These are phyloP conservation scores for Eurytoma californica DNA, from an alignment of 2,888 invertebrate genomes.

Conservation along the genomic window DNA sequence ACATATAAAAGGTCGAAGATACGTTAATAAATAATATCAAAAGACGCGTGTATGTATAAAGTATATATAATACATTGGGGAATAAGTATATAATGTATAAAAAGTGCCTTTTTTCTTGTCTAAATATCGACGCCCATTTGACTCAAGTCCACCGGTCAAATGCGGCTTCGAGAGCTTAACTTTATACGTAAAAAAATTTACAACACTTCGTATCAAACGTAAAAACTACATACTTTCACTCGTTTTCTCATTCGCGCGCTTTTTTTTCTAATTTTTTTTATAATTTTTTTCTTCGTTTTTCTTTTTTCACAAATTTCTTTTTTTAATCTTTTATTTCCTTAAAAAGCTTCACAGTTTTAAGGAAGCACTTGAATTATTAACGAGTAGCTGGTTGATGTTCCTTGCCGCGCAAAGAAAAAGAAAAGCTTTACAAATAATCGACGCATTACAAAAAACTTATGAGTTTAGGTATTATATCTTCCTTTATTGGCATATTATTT, in stretches of 20 bases:
- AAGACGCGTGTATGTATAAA: constrained; percentile 55
- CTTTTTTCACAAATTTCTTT: constrained; percentile 1
- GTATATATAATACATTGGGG: constrained; percentile 55
- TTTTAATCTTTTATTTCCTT: constrained; percentile 36
- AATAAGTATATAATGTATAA: constrained; percentile 52
- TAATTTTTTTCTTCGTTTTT: neutral
- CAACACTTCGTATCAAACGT: constrained; percentile 49
- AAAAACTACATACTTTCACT: constrained; percentile 51
- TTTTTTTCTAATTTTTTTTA: constrained; percentile 4
- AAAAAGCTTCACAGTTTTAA: constrained; percentile 44
- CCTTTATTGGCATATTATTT: neutral
- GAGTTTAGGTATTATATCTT: constrained; percentile 11
- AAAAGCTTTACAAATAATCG: constrained; percentile 8
- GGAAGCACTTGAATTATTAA: constrained; percentile 45
- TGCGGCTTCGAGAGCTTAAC: constrained; percentile 1
- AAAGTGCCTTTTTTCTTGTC: constrained; percentile 43
- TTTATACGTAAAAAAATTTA: constrained; percentile 49
- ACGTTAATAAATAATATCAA: constrained; percentile 59
- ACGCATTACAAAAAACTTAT: constrained; percentile 12
- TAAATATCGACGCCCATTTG: constrained; percentile 23
- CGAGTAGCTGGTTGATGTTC: constrained; percentile 31
- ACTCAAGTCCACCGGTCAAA: constrained; percentile 11
- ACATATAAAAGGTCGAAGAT: constrained; percentile 50
- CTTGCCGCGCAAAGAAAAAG: constrained; percentile 7
- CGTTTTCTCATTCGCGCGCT: constrained; percentile 35